phyloP scores from a whole-genome alignment of 1,140 invertebrate genomes.

The Hormaphis cornu region DNA sequence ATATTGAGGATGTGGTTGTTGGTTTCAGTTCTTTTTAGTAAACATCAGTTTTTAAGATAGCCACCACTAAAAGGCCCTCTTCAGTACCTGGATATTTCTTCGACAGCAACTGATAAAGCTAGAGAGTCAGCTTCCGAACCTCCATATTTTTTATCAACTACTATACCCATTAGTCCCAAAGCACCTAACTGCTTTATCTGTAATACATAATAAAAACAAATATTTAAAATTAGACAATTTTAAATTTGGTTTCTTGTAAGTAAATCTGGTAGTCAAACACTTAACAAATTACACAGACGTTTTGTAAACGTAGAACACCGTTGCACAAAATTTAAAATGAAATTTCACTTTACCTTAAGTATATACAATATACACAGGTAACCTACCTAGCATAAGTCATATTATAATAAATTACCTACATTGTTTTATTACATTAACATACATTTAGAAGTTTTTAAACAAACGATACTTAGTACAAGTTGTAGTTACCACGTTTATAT shows the following conservation, averaged over 20 bases:
- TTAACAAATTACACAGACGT: not conserved
- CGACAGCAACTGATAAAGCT: slow-evolving; percentile 62
- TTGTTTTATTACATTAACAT: too few relatives aligned
- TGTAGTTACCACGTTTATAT: too few relatives aligned
- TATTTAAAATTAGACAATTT: not conserved
- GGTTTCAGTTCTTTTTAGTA: too few relatives aligned
- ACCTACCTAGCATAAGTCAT: not conserved
- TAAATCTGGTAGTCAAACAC: not conserved
- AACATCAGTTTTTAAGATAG: not conserved
- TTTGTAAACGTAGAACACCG: not conserved
- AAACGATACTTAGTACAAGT: too few relatives aligned
- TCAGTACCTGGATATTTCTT: slow-evolving; percentile 56
- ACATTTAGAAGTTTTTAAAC: too few relatives aligned
- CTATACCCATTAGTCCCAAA: slow-evolving; percentile 60
- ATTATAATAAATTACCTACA: too few relatives aligned
- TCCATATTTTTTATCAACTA: slow-evolving; percentile 54
- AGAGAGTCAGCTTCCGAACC: slow-evolving; percentile 64
- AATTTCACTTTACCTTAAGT: not conserved
- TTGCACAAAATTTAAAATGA: not conserved
- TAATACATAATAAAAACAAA: slow-evolving; percentile 34
- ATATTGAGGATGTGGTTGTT: too few relatives aligned
- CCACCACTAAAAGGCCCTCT: too few relatives aligned
- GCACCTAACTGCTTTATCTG: slow-evolving; percentile 63
- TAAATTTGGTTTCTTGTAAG: not conserved
- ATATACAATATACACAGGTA: not conserved